Conservation (phyloP, 1,140 invertebrate genomes). For the Macrocentrus cingulum region DNA sequence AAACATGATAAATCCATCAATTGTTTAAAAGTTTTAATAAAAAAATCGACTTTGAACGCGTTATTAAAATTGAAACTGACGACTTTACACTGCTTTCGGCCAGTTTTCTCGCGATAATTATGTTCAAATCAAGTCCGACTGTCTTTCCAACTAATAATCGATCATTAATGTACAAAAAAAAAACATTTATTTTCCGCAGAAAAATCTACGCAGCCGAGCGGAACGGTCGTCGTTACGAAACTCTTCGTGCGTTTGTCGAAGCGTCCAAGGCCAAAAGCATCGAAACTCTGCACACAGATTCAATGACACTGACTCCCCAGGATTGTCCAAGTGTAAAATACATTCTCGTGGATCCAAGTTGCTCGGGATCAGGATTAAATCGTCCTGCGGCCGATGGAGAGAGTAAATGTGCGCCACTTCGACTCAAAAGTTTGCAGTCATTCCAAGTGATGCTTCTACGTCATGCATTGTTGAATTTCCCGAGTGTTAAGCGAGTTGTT, state of each 20-base stretch:
- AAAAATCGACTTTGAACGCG: no score
- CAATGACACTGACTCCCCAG: conserved; percentile 65
- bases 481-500: conserved; percentile 79
- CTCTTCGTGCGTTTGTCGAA: conserved; percentile 66
- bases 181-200: no score
- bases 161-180: no score
- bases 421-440: conserved; percentile 72
- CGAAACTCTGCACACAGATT: conserved; percentile 70
- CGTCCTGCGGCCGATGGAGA: conserved; percentile 56
- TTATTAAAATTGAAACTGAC: no score
- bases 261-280: conserved; percentile 69
- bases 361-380: conserved; percentile 87
- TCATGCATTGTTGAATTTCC: conserved; percentile 82
- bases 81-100: no score
- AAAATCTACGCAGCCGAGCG: conserved; percentile 72
- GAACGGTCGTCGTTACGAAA: conserved; percentile 67
- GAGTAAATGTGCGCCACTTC: conserved; percentile 43
- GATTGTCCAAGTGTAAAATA: conserved; percentile 78
- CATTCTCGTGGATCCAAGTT: conserved; percentile 93
- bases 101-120: no score
- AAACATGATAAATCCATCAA: no score
- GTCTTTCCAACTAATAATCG: no score
- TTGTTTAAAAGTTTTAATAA: no score
- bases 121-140: no score
- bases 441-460: conserved; percentile 85